These are phyloP conservation scores for Lobophora halterata DNA, from an alignment of 2,888 invertebrate genomes.

Conservation along the genomic window DNA sequence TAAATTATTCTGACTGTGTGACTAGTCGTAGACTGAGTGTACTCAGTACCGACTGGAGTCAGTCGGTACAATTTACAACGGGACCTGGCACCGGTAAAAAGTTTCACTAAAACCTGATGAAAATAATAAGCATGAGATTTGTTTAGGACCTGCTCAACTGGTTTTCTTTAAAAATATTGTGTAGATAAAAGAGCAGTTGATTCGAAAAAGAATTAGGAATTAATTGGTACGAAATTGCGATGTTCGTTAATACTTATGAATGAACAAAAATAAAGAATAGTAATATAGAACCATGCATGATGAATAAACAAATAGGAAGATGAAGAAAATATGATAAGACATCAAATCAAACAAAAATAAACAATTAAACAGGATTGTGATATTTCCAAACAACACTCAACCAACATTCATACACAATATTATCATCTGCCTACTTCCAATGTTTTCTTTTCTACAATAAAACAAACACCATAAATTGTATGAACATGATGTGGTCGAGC, in stretches of 20 bases:
- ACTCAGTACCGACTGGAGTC: no score
- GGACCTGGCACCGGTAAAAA: conserved; percentile 17
- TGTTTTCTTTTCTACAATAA: conserved; percentile 2
- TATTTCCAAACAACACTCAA: no score
- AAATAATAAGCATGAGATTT: conserved; percentile 9
- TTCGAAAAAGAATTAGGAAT: not conserved
- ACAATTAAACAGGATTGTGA: not conserved
- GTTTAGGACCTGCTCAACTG: conserved; percentile 14
- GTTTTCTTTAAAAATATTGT: no score
- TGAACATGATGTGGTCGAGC: conserved; percentile 30
- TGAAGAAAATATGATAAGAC: not conserved
- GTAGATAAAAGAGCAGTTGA: no score
- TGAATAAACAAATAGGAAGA: no score
- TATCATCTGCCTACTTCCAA: no score
- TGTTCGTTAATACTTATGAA: not conserved
- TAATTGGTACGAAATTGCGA: conserved; percentile 1
- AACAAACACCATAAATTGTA: conserved; percentile 7
- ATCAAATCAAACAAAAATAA: not conserved
- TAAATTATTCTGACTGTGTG: no score
- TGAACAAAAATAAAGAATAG: no score
- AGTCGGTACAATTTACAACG: conserved; percentile 17
- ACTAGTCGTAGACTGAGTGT: no score
- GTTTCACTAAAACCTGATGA: conserved; percentile 11
- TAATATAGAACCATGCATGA: no score
- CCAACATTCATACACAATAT: no score